Base-by-base conservation (phyloP, 2,888 invertebrate species). In the Melinaea marsaeus region DNA sequence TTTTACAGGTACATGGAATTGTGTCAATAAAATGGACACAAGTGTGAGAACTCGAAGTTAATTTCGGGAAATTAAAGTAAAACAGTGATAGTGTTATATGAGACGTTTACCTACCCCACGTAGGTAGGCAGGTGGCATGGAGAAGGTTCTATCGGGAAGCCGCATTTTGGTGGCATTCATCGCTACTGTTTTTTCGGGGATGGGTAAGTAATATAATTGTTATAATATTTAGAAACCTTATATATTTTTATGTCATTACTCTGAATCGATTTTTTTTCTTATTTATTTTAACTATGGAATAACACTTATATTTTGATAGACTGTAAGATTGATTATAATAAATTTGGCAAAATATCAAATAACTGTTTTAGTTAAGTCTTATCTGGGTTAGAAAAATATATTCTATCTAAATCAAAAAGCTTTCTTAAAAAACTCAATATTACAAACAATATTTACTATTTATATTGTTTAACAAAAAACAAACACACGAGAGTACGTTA, bases 131-230 rank as follows among this genome's bases (percentile, higher is more conserved):
- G 71, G 81, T 80, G 84, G 79, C 69, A 88, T 89, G 89, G 87
- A 85, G 88, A 77, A 84, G 75, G 75, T 81, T 69, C 84, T 82
- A 56, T 77, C 78, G 61, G 83, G 84, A 69, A 84, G 87, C 84
- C 89, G 87, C 83, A 83, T 88, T 74, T 79, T 86, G 68, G 88
- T 89, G 85, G 90, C 86, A 58, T 88, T 90, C 78, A 83, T 89
- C 73, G 84, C 86, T 70, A 86, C 86, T 32, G 81, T 86, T 67
- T 87, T 90, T 70, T 90, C 89, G 89, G 88, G 88, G 71, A 88
- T 90, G 80, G 90, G 90, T 90, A 72, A 88, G 89, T 81, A 65
- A 60, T 34, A 48, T n/a, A 35, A 47, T 55, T 5, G 33, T 4
- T 42, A 57, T 33, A 60, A 13, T 33, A 51, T 57, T 35, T 5